These are phyloP conservation scores for Synergus laeviventris DNA, from an alignment of 2,888 invertebrate species.

Conservation along the genomic window DNA sequence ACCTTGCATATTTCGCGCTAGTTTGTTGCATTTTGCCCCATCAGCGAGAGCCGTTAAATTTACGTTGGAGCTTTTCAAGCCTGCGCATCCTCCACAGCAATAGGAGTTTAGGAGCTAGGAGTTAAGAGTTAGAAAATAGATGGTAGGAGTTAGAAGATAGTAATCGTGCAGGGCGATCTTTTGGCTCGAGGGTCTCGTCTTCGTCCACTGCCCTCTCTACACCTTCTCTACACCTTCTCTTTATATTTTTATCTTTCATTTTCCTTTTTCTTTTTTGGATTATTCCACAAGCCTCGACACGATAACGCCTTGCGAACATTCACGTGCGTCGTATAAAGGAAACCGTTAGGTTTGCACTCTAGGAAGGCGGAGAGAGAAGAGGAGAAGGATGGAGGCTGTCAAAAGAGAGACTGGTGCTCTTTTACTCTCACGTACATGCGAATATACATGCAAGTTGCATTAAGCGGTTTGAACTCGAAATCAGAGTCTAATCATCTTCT, in stretches of 20 bases:
- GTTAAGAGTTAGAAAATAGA: conserved; percentile 19
- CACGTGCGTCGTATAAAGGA: conserved; percentile 62
- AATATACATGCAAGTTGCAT: conserved; percentile 1
- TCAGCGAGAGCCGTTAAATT: conserved; percentile 1
- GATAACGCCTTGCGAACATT: conserved; percentile 63
- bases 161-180: conserved; percentile 51
- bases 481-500: too few relatives aligned
- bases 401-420: conserved; percentile 42
- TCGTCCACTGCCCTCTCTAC: conserved; percentile 31
- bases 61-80: conserved; percentile 41
- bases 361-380: conserved; percentile 43
- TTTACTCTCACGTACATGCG: neutral
- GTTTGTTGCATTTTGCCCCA: conserved; percentile 37
- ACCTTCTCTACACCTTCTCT: conserved; percentile 8
- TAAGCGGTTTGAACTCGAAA: too few relatives aligned
- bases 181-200: conserved; percentile 43
- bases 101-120: conserved; percentile 19
- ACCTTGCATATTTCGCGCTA: conserved; percentile 41
- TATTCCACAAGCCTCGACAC: conserved; percentile 51
- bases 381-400: conserved; percentile 32
- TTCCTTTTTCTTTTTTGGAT: conserved; percentile 45
- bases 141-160: conserved; percentile 33
- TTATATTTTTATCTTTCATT: conserved; percentile 43
- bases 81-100: conserved; percentile 5
- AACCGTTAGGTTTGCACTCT: conserved; percentile 67